Conservation (phyloP, 2,797 vertebrate genomes). For the Huso huso region DNA sequence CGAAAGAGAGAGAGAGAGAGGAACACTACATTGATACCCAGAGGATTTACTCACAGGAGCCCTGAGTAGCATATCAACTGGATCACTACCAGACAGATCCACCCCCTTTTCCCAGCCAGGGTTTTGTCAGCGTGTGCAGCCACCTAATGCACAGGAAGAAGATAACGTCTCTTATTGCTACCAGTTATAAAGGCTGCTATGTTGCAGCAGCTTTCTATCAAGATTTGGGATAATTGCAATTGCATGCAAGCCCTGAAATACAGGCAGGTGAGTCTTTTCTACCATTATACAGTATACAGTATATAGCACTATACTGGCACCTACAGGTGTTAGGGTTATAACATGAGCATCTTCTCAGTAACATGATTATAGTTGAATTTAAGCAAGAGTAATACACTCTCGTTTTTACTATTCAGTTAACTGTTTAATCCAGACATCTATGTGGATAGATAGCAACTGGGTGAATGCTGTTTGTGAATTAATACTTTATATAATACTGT, state of each 20-base stretch:
- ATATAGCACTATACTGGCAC: neutral
- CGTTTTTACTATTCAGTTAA: too few relatives aligned
- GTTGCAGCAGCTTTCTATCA: conserved; percentile 28
- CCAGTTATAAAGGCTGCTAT: too few relatives aligned
- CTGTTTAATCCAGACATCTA: too few relatives aligned
- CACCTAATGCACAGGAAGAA: neutral
- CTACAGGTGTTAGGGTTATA: neutral
- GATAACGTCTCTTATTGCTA: conserved; percentile 18
- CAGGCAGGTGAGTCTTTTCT: conserved; percentile 13
- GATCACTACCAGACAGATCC: neutral
- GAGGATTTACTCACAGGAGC: conserved; percentile 5
- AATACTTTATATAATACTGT: too few relatives aligned
- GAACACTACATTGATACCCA: neutral
- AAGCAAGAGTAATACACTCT: too few relatives aligned
- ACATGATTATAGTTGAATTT: too few relatives aligned
- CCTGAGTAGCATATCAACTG: neutral
- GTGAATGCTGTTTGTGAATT: too few relatives aligned
- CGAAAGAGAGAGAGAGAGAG: neutral
- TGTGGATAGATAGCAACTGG: too few relatives aligned
- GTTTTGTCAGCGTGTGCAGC: neutral
- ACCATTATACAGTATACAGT: neutral
- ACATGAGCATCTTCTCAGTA: too few relatives aligned
- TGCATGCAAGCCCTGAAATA: conserved; percentile 5
- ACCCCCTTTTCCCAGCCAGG: neutral
- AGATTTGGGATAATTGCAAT: conserved; percentile 17